Evolutionary conservation across 2,113 vertebrate species (phyloP).

Genomic region (Panurus biarmicus): DNA sequence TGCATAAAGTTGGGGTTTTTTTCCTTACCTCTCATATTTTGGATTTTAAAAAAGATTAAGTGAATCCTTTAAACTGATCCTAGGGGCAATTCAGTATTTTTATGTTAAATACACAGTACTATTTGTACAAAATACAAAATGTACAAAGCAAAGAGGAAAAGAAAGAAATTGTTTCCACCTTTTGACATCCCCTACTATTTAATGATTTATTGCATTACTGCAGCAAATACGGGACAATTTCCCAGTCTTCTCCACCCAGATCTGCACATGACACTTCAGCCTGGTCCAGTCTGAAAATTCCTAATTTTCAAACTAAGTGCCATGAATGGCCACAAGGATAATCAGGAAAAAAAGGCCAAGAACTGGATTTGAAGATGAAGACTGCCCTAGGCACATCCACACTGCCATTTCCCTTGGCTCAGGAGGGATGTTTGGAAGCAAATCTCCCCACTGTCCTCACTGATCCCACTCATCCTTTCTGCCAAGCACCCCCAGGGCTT

Average conservation of each 20-base stretch:
- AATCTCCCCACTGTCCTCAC: neutral
- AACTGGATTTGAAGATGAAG: neutral
- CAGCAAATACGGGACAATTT: neutral
- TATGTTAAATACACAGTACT: conserved; percentile 44
- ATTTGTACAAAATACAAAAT: conserved; percentile 12
- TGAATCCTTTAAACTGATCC: conserved; percentile 49
- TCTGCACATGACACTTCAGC: neutral
- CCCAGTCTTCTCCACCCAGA: neutral
- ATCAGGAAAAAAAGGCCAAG: neutral
- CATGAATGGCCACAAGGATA: neutral
- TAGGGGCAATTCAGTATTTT: conserved; percentile 20
- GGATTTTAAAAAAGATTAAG: conserved; percentile 44
- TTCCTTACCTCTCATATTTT: conserved; percentile 14
- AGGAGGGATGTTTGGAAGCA: neutral
- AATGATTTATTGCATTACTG: conserved; percentile 5
- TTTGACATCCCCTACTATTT: neutral
- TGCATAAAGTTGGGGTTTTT: neutral
- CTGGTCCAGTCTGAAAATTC: neutral
- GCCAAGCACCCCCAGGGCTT: neutral
- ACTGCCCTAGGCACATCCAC: neutral
- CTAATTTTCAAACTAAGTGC: neutral
- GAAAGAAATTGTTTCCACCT: neutral
- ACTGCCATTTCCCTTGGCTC: neutral
- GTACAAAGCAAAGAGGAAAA: conserved; percentile 21
- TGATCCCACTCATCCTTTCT: neutral